Evolutionary conservation across 1,140 invertebrate species (phyloP).

Genomic region (Papilio glaucus): DNA sequence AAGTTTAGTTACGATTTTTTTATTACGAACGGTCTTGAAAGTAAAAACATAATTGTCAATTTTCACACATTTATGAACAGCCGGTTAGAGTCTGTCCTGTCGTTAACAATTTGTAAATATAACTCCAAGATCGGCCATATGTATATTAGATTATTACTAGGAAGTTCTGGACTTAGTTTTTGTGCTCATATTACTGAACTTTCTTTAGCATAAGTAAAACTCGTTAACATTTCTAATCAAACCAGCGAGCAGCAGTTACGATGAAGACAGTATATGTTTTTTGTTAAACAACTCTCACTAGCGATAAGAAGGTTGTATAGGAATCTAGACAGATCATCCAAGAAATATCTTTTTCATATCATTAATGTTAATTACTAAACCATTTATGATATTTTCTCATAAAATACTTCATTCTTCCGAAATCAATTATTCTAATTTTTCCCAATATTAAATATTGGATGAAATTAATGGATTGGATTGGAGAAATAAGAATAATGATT

Average conservation of each 20-base stretch:
- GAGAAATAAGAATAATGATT: no score
- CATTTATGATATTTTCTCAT: no score
- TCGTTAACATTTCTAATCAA: conserved; percentile 19
- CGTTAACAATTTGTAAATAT: no score
- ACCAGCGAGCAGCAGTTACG: conserved; percentile 4
- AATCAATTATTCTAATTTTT: no score
- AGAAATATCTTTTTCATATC: background rate
- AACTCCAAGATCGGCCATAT: background rate
- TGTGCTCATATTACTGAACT: conserved; percentile 1
- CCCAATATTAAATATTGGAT: no score
- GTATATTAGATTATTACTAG: conserved; percentile 3
- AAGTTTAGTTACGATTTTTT: no score
- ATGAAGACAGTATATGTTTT: background rate
- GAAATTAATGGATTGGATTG: no score
- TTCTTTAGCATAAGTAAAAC: conserved; percentile 6
- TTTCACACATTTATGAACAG: no score
- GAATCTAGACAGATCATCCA: background rate
- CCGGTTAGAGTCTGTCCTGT: no score
- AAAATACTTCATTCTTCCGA: no score
- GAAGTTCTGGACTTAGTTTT: background rate
- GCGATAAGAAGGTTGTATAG: background rate
- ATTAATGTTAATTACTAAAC: background rate
- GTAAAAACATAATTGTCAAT: no score
- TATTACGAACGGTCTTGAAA: no score
- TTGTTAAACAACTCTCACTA: conserved; percentile 10